Evolutionary conservation across 2,888 invertebrate species (phyloP).

Genomic region (Dorcus parallelipipedus): DNA sequence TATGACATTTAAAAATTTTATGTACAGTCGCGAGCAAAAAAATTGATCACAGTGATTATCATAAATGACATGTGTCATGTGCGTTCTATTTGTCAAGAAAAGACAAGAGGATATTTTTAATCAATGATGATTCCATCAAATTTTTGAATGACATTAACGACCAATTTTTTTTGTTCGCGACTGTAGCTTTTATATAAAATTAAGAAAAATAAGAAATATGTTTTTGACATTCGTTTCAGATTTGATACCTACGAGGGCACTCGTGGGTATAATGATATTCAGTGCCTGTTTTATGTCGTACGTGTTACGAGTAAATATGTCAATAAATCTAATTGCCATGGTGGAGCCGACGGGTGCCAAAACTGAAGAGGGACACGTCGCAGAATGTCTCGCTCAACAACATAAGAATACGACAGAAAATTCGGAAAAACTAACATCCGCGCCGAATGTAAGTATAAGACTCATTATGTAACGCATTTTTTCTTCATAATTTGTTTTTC

Average conservation of each 20-base stretch:
- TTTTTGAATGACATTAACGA: too few relatives aligned
- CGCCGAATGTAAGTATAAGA: slow-evolving; percentile 25
- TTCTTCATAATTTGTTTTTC: too few relatives aligned
- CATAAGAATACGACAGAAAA: slow-evolving; percentile 16
- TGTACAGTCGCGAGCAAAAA: too few relatives aligned
- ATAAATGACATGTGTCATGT: too few relatives aligned
- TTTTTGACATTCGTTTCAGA: not conserved
- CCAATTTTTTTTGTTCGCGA: too few relatives aligned
- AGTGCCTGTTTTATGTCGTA: slow-evolving; percentile 70
- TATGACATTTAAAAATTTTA: too few relatives aligned
- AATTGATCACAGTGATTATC: too few relatives aligned
- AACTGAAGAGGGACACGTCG: slow-evolving; percentile 11
- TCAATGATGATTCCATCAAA: too few relatives aligned
- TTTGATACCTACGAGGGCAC: slow-evolving; percentile 51
- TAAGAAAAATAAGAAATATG: not conserved
- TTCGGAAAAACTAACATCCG: slow-evolving; percentile 20
- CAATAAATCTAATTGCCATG: slow-evolving; percentile 71
- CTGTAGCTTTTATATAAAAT: not conserved
- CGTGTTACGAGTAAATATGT: slow-evolving; percentile 73
- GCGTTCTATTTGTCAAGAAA: too few relatives aligned
- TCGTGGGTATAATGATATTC: slow-evolving; percentile 67
- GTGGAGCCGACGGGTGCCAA: slow-evolving; percentile 51
- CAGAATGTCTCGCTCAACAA: slow-evolving; percentile 17
- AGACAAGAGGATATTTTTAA: too few relatives aligned
- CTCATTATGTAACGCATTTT: too few relatives aligned